Percentiles rank a stretch among this genome's conserved stretches.
Conservation (phyloP, 2,113 vertebrate species). For the Petaurus breviceps region DNA sequence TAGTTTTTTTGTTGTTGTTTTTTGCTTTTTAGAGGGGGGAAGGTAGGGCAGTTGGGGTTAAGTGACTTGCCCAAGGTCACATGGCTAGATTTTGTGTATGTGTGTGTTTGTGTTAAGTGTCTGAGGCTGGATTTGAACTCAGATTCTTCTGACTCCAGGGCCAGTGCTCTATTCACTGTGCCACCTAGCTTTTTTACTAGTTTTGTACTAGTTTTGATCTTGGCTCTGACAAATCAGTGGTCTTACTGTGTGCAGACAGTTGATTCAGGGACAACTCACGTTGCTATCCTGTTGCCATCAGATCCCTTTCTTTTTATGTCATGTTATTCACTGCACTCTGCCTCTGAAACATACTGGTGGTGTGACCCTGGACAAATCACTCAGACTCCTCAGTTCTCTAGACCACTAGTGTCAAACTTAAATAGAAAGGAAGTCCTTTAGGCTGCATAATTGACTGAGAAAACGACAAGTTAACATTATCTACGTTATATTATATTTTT, state of each 20-base stretch:
- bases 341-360: background rate
- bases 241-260: background rate
- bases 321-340: background rate
- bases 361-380: background rate
- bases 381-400: background rate
- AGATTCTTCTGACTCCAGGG: too few species aligned
- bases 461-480: background rate
- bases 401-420: background rate
- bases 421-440: background rate
- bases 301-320: background rate
- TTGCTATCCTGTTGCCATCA: background rate
- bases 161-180: too few species aligned
- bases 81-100: too few species aligned
- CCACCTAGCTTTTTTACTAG: background rate
- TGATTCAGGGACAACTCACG: background rate
- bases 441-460: background rate
- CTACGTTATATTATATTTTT: background rate
- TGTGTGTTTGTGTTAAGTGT: too few species aligned
- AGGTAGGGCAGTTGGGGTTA: too few species aligned
- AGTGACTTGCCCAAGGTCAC: too few species aligned
- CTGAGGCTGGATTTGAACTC: too few species aligned
- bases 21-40: too few species aligned
- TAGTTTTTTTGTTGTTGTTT: background rate
- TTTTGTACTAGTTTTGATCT: background rate
- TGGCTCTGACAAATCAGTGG: background rate